phyloP scores from a whole-genome alignment of 2,888 invertebrate genomes.

The Acanthosoma haemorrhoidale region DNA sequence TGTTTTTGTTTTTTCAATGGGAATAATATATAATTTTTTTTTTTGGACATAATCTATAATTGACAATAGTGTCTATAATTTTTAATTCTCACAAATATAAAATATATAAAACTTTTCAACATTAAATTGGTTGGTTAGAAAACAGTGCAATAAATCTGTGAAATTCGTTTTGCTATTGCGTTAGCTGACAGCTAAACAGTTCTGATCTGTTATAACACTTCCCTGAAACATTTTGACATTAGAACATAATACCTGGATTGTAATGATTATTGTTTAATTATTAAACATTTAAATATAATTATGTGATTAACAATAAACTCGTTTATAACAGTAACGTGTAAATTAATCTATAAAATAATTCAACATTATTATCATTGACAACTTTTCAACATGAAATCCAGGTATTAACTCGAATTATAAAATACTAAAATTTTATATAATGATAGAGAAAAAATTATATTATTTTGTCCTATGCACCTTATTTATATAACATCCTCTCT shows the following conservation, averaged over 20 bases:
- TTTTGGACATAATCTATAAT: slow-evolving; percentile 22
- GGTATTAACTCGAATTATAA: neutral
- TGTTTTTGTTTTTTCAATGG: too few relatives aligned
- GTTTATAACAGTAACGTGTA: neutral
- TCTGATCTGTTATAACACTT: neutral
- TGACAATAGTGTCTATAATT: slow-evolving; percentile 22
- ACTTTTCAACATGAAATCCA: neutral
- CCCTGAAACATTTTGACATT: too few relatives aligned
- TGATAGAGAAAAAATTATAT: neutral
- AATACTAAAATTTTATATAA: too few relatives aligned
- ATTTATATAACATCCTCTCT: neutral
- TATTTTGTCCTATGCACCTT: neutral
- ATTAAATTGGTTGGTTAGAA: slow-evolving; percentile 24
- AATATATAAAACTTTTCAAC: slow-evolving; percentile 27
- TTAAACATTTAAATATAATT: too few relatives aligned
- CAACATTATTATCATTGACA: neutral
- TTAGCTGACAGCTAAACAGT: neutral
- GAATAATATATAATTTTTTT: slow-evolving; percentile 3
- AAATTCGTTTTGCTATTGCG: slow-evolving; percentile 11
- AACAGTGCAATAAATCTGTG: slow-evolving; percentile 16
- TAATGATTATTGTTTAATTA: too few relatives aligned
- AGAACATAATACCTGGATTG: neutral
- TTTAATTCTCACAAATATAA: slow-evolving; percentile 27
- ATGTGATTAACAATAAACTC: neutral
- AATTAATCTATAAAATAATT: slow-evolving; percentile 10